A percentile compares a stretch with the other conserved stretches of the same genome.
phyloP scores from a whole-genome alignment of 2,797 vertebrate species.

The Sebastes oblongus region DNA sequence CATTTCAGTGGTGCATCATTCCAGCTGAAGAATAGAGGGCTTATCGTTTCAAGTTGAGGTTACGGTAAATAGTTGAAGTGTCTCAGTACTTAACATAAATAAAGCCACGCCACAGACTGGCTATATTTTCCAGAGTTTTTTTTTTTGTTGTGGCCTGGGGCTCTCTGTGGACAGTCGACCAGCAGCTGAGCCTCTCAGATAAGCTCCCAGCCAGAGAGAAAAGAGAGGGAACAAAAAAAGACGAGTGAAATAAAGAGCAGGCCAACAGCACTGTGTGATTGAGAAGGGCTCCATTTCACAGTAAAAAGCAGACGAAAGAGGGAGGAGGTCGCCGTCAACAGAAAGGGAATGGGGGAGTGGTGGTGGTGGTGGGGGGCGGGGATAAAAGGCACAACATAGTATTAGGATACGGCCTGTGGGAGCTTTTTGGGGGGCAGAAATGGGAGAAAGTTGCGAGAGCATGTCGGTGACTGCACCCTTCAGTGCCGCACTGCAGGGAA shows the following conservation, averaged over 20 bases:
- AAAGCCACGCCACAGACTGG: conserved; percentile 39
- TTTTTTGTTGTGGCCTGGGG: conserved; percentile 46
- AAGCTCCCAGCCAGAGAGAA: conserved; percentile 70
- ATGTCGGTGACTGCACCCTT: conserved; percentile 60
- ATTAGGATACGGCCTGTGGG: conserved; percentile 51
- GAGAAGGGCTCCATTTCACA: conserved; percentile 69
- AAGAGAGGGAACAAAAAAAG: conserved; percentile 44
- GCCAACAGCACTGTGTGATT: conserved; percentile 59
- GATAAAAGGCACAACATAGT: conserved; percentile 48
- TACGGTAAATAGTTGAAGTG: conserved; percentile 52
- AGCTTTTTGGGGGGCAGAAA: conserved; percentile 25
- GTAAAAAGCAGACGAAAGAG: conserved; percentile 39
- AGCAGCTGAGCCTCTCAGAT: conserved; percentile 75
- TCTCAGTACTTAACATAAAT: conserved; percentile 55
- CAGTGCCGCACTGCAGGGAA: conserved; percentile 55
- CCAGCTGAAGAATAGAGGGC: not conserved
- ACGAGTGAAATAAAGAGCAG: conserved; percentile 62
- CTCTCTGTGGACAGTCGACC: conserved; percentile 68
- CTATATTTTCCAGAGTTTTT: conserved; percentile 43
- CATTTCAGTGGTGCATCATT: conserved; percentile 2
- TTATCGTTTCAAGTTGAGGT: conserved; percentile 42
- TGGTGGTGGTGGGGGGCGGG: not conserved
- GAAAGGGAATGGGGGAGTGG: conserved; percentile 16
- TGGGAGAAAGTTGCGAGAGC: conserved; percentile 31
- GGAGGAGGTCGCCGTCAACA: conserved; percentile 28